Evolutionary conservation across 2,113 vertebrate species (phyloP).

Genomic region (Oryzias celebensis): DNA sequence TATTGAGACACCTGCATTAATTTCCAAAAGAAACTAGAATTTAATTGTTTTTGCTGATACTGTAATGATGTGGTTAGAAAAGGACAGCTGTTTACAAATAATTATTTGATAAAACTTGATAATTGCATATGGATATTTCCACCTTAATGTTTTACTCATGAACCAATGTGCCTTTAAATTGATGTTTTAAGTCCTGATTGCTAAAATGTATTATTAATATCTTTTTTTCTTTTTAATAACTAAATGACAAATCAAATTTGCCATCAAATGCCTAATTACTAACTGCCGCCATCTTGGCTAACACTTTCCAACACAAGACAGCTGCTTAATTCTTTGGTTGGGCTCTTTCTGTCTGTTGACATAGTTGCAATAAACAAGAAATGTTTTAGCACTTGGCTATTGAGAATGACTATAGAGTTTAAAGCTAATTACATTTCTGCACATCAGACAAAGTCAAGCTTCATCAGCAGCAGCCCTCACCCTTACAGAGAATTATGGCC

Average conservation of each 20-base stretch:
- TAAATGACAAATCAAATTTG: background rate
- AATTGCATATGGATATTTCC: too few relatives aligned
- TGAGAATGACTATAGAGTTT: constrained; percentile 14
- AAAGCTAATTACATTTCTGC: constrained; percentile 44
- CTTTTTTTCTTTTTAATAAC: too few relatives aligned
- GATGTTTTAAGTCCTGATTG: too few relatives aligned
- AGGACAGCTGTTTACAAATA: too few relatives aligned
- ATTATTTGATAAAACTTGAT: too few relatives aligned
- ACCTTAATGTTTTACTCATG: too few relatives aligned
- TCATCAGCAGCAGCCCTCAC: constrained; percentile 30
- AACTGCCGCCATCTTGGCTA: constrained; percentile 2
- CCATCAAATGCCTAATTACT: constrained; percentile 11
- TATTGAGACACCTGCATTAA: too few relatives aligned
- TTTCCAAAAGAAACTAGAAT: too few relatives aligned
- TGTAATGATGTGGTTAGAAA: too few relatives aligned
- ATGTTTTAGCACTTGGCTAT: constrained; percentile 26
- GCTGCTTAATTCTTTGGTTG: constrained; percentile 24
- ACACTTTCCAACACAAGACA: background rate
- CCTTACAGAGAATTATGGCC: constrained; percentile 25
- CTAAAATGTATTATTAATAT: too few relatives aligned
- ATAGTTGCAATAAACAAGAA: constrained; percentile 28
- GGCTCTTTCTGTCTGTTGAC: constrained; percentile 1
- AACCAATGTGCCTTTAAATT: too few relatives aligned
- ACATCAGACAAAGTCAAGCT: constrained; percentile 40
- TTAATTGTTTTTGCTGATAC: too few relatives aligned